These are phyloP conservation scores for Tetrao urogallus DNA, from an alignment of 2,113 vertebrate genomes.

Conservation along the genomic window DNA sequence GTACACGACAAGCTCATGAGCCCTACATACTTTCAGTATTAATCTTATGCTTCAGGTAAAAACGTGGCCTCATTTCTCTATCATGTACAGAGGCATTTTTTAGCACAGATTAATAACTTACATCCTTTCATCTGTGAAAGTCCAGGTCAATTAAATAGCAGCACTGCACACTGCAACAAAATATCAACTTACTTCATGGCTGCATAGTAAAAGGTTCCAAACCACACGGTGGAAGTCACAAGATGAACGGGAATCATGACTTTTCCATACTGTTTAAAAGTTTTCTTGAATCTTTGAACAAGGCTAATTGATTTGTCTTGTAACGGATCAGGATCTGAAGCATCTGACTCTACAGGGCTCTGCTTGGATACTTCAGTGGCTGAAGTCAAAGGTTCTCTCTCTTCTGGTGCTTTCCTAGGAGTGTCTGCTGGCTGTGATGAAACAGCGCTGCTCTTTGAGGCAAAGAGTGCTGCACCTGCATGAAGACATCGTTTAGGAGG, in stretches of 20 bases:
- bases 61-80: background rate
- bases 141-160: background rate
- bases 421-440: conserved; percentile 15
- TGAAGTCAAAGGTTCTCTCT: background rate
- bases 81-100: background rate
- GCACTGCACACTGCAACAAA: background rate
- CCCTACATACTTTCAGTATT: background rate
- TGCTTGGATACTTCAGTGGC: conserved; percentile 30
- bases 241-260: conserved; percentile 96
- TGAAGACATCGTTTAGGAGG: conserved; percentile 73
- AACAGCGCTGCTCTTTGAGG: conserved; percentile 49
- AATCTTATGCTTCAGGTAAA: background rate
- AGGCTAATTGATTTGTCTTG: conserved; percentile 93
- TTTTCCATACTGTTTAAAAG: conserved; percentile 97
- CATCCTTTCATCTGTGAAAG: background rate
- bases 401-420: conserved; percentile 29
- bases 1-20: background rate
- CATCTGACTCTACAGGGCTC: conserved; percentile 29
- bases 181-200: conserved; percentile 91
- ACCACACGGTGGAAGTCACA: conserved; percentile 92
- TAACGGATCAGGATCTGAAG: conserved; percentile 87
- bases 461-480: conserved; percentile 41
- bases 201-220: conserved; percentile 96
- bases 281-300: conserved; percentile 93
- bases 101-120: background rate